Base-by-base conservation (phyloP, 2,888 invertebrate genomes). In the Andrena bucephala region DNA sequence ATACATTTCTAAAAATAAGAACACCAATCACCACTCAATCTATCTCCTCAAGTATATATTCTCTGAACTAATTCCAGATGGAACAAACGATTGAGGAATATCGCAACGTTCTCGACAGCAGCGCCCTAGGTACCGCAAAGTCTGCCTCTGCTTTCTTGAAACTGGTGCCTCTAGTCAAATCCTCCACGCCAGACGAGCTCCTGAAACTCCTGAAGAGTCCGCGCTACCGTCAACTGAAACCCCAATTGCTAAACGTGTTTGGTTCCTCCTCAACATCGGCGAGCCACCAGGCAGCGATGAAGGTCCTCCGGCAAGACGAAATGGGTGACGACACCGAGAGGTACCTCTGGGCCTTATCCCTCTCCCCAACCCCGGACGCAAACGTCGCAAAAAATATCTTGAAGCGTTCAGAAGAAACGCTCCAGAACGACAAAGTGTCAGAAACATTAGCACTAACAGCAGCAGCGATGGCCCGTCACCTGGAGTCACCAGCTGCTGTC, bases 321-420 rank as follows among this genome's bases (percentile, higher is more conserved):
- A 93, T 94, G 10, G 94, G 95, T n/a, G 95, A 96, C 24, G 93
- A 95, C 42, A 94, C 95, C 0, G 98, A 98, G 91, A 94, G 97
- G 77, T 97, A 97, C 92, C 94, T 98, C 1, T 96, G 97, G 95
- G 96, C 96, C 0, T 92, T 97, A 10, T 96, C 97, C 0, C 94
- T 97, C 65, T 95, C 96, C 0, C 95, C 96, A 0, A 80, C 84
- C 2, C 94, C 94, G 0, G 95, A 96, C 89, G 96, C 97, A 89
- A 95, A 95, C 69, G 93, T 96, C 16, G 94, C 96, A 83, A 94
- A 93, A 63, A 95, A 95, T 79, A 89, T 95, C 7, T 84, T 95
- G 50, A 94, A 91, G 10, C 93, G 94, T 70, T 95, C 94, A 48
- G 94, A 94, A 48, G 95, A 95, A 90, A 94, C 93, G 33, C 94